Conservation (phyloP, 2,113 vertebrate genomes). For the Tyrannus savana region DNA sequence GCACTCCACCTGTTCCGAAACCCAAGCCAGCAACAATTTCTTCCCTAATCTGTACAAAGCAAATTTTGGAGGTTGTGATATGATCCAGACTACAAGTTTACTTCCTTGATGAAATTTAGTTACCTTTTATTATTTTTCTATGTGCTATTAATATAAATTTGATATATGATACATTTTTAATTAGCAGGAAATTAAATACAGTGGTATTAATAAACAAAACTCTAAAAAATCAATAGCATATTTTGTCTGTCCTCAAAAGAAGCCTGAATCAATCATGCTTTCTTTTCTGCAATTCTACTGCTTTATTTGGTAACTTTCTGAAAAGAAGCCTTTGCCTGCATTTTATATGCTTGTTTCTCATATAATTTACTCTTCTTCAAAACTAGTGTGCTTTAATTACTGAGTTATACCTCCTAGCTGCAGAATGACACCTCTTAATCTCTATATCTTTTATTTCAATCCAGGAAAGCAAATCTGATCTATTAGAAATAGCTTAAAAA, state of each 20-base stretch:
- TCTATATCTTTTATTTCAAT: neutral
- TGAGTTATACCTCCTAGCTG: neutral
- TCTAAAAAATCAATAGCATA: neutral
- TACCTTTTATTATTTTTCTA: neutral
- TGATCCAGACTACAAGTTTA: neutral
- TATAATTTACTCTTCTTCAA: neutral
- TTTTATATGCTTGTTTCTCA: neutral
- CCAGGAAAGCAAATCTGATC: neutral
- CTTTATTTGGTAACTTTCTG: neutral
- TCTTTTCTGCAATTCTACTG: neutral
- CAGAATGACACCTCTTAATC: neutral
- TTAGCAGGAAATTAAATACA: slow-evolving; percentile 14
- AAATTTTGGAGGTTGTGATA: neutral
- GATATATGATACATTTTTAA: neutral
- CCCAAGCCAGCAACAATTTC: neutral
- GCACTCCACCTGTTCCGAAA: neutral
- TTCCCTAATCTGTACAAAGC: slow-evolving; percentile 1
- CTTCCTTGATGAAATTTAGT: slow-evolving; percentile 32
- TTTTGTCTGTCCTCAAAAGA: neutral
- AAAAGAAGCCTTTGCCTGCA: neutral
- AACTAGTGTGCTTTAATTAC: neutral
- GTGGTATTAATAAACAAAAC: neutral
- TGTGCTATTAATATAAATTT: neutral
- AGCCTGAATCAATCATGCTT: neutral
- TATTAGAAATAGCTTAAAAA: neutral